phyloP scores from a whole-genome alignment of 2,113 vertebrate species.

The Eretmodus cyanostictus region DNA sequence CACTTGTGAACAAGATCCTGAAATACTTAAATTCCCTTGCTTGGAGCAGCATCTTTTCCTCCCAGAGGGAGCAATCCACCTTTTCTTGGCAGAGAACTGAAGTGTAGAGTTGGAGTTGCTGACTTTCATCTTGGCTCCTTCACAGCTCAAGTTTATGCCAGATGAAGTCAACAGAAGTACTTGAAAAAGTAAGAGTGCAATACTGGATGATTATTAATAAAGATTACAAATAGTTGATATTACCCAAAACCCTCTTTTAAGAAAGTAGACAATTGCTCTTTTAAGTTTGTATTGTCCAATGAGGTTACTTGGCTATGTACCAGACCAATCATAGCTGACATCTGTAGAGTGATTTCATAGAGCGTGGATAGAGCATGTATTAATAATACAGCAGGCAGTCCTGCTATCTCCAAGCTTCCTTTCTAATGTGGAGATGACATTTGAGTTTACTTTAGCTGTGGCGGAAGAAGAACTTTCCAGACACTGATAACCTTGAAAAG shows the following conservation, averaged over 20 bases:
- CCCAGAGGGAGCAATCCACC: neutral
- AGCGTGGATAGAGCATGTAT: neutral
- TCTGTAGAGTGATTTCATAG: neutral
- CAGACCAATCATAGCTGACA: neutral
- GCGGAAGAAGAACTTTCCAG: slow-evolving; percentile 1
- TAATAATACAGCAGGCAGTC: neutral
- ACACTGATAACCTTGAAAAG: slow-evolving; percentile 40
- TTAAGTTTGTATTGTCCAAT: neutral
- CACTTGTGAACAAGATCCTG: neutral
- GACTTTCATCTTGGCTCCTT: neutral
- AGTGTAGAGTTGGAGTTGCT: neutral
- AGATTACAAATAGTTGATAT: neutral
- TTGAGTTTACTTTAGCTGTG: neutral
- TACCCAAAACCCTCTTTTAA: neutral
- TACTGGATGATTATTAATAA: fast-evolving
- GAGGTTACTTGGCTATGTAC: neutral
- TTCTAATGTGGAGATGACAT: neutral
- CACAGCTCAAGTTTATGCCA: neutral
- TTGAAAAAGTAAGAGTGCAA: fast-evolving
- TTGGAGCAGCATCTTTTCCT: neutral
- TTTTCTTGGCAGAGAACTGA: neutral
- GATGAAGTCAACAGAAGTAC: neutral
- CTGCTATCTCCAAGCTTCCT: neutral
- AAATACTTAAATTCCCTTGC: neutral
- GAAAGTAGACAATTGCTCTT: neutral